Evolutionary conservation across 2,797 vertebrate species (phyloP), one percentile per base, ranked within the genome.

Genomic region (Morus bassanus): DNA sequence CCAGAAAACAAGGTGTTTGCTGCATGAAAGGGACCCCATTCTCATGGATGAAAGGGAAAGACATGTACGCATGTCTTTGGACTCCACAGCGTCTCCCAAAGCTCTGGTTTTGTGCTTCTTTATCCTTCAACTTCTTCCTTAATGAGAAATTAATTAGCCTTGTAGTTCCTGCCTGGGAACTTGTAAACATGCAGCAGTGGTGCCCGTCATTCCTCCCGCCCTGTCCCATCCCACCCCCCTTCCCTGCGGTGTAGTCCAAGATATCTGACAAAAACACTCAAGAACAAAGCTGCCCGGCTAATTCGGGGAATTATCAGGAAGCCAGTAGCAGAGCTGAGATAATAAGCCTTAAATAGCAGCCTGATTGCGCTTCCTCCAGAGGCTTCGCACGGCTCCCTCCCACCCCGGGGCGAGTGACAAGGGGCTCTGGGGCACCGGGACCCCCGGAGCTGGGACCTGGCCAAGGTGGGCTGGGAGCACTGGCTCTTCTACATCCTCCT

Each of bases 101-200:
- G 91, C 94, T 94, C 95, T 18, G 74, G 74, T 25, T 91, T 95
- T 91, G 31, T 69, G 78, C 33, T 88, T 28, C 93, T 94, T 95
- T 92, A 94, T 89, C 94, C 92, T 92, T 96, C 80, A 43, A 91
- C 95, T 97, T 88, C 96, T 97, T 95, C 97, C 96, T 96, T 95
- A 96, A 97, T 97, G 95, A 98, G 97, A 96, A 96, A 96, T 97
- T 97, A 98, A 97, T 98, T 97, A 97, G 95, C 95, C 81, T 97
- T 74, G 93, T 96, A 96, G 97, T 96, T 97, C 96, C 96, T 97
- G 96, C 95, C 95, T 94, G 76, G 57, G 87, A 92, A 91, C 68
- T 95, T 97, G 97, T 94, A 89, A 96, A 95, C 91, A 93, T 8
- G 79, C 91, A 75, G 88, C 83, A 75, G 93, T 45, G 70, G 85